These are phyloP conservation scores for Lathronympha strigana DNA, from an alignment of 2,888 invertebrate species.

Conservation along the genomic window DNA sequence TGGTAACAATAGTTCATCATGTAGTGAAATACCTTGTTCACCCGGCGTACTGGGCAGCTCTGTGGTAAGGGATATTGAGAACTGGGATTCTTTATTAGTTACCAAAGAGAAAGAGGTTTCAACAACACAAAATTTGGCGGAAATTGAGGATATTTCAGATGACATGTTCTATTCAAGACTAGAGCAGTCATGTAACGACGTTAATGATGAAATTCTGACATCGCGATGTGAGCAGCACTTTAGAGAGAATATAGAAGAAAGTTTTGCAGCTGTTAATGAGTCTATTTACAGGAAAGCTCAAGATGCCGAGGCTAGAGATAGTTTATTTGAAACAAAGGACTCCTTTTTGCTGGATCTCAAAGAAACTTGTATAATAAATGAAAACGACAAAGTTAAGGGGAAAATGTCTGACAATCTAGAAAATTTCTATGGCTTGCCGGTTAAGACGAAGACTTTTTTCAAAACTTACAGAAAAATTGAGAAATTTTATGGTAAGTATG, in stretches of 20 bases:
- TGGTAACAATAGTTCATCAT: conserved; percentile 55
- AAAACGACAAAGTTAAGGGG: conserved; percentile 44
- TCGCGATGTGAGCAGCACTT: conserved; percentile 52
- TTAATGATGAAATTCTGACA: conserved; percentile 47
- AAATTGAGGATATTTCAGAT: conserved; percentile 62
- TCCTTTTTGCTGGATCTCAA: conserved; percentile 73
- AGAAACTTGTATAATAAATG: conserved; percentile 58
- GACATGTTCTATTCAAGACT: conserved; percentile 69
- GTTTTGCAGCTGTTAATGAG: conserved; percentile 80
- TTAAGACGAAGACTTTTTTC: conserved; percentile 87
- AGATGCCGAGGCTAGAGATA: conserved; percentile 54
- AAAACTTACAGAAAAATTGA: conserved; percentile 90
- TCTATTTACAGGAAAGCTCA: conserved; percentile 74
- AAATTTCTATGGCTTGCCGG: conserved; percentile 91
- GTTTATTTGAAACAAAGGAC: conserved; percentile 71
- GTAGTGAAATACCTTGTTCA: conserved; percentile 60
- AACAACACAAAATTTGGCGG: conserved; percentile 46
- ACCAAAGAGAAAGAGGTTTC: conserved; percentile 47
- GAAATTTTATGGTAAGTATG: conserved; percentile 89
- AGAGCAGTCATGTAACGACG: conserved; percentile 53
- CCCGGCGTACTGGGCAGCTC: conserved; percentile 59
- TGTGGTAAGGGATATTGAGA: conserved; percentile 50
- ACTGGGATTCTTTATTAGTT: conserved; percentile 62
- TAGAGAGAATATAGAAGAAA: conserved; percentile 64
- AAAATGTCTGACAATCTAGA: conserved; percentile 45